phyloP scores from a whole-genome alignment of 2,888 invertebrate species.

The Microctonus aethiopoides region DNA sequence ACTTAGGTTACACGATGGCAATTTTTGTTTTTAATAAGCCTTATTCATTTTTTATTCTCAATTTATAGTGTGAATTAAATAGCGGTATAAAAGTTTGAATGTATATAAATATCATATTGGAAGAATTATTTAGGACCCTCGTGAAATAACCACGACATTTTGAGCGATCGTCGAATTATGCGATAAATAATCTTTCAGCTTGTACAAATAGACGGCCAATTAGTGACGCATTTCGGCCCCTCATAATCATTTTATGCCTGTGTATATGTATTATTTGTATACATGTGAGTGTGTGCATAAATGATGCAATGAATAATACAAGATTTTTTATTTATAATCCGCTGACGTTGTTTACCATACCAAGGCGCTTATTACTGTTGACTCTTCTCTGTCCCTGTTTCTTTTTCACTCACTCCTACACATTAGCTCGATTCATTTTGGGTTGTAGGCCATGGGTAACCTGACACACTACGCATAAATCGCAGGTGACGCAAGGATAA shows the following conservation, averaged over 20 bases:
- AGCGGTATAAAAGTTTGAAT: not conserved
- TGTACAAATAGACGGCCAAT: constrained; percentile 28
- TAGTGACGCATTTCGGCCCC: constrained; percentile 19
- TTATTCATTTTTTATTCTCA: not conserved
- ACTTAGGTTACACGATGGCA: no score
- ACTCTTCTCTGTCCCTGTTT: constrained; percentile 7
- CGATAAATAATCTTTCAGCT: constrained; percentile 20
- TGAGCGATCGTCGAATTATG: constrained; percentile 20
- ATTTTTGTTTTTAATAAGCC: no score
- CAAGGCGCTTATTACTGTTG: constrained; percentile 39
- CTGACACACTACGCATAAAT: constrained; percentile 50
- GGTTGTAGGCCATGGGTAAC: constrained; percentile 37
- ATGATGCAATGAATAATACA: constrained; percentile 22
- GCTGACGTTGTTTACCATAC: constrained; percentile 33
- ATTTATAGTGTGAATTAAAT: not conserved
- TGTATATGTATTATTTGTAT: no score
- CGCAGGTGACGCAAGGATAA: constrained; percentile 46
- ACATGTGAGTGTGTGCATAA: not conserved
- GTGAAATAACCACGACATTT: constrained; percentile 11
- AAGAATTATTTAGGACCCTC: not conserved
- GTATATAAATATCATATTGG: constrained; percentile 15
- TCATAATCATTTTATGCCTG: not conserved
- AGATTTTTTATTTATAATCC: constrained; percentile 31
- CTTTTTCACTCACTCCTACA: constrained; percentile 16
- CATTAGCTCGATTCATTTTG: not conserved